Conservation (phyloP, 2,797 vertebrate species). For the Alfaro cultratus region DNA sequence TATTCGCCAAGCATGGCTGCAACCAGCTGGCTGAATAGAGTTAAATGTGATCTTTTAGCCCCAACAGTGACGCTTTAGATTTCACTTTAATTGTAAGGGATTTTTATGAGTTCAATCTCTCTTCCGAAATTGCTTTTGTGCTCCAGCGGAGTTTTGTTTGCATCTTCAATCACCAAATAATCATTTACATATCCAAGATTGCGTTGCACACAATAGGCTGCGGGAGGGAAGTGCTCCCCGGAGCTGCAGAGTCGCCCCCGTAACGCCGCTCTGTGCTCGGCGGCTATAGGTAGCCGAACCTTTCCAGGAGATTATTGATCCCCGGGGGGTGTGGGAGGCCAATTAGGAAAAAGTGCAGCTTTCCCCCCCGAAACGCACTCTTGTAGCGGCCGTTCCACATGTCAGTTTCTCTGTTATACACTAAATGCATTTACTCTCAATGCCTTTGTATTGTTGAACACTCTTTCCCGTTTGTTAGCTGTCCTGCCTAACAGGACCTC, state of each 20-base stretch:
- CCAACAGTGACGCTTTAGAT: not conserved
- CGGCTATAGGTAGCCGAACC: not conserved
- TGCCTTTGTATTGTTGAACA: conserved; percentile 31
- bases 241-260: not conserved
- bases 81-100: conserved; percentile 12
- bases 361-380: conserved; percentile 10
- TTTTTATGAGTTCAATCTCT: conserved; percentile 12
- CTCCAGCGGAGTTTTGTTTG: conserved; percentile 15
- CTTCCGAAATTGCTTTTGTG: conserved; percentile 6
- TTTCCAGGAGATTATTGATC: conserved; percentile 38
- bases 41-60: conserved; percentile 21
- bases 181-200: conserved; percentile 30
- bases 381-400: conserved; percentile 3
- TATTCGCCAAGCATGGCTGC: conserved; percentile 17
- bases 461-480: conserved; percentile 32
- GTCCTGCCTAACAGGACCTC: conserved; percentile 43
- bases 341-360: conserved; percentile 40
- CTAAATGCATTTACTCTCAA: conserved; percentile 37
- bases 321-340: conserved; percentile 33
- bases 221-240: not conserved
- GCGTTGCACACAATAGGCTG: not conserved
- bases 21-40: conserved; percentile 29
- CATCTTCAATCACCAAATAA: not conserved
- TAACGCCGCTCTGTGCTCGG: conserved; percentile 9
- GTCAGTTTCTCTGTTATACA: conserved; percentile 34